Base-by-base conservation (phyloP, 2,888 invertebrate genomes). In the Synanthedon vespiformis region DNA sequence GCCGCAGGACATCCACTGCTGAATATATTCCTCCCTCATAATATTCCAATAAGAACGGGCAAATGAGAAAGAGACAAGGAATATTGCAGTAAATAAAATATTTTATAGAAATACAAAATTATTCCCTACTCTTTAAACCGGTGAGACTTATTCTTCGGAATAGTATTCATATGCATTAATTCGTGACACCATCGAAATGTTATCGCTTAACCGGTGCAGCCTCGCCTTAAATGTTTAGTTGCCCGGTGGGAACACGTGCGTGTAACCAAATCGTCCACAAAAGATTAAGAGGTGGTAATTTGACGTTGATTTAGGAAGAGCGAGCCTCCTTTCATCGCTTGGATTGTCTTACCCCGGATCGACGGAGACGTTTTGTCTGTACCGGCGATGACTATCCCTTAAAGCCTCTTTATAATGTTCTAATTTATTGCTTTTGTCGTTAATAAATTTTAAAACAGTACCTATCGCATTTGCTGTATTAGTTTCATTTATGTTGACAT, bases 231-330 rank as follows among this genome's bases (percentile, higher is more conserved):
- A 66, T 67, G 64, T 74, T 69, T 71, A 71, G 68, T 60, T 56
- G 56, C 56, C 61, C 34, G 67, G 62, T 63, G 70, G 63, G 74
- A 74, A 78, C 82, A 82, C 80, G 80, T 80, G 78, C 70, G 64
- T 80, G 85, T 78, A 86, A 87, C 81, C 76, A 67, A 80, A 85
- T 81, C 80, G 74, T 70, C 73, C 68, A 75, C 81, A 78, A 78
- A 78, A 82, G 85, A 83, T 86, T 85, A 85, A 78, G 80, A 83
- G 78, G 80, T 84, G 83, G 82, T 85, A 85, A 85, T 87, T 84
- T 85, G 86, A 86, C 86, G 66, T 85, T 86, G 86, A 86, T 85
- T 83, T 85, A 86, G 74, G 74, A 73, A 76, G 75, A 77, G 70
- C 67, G 63, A 65, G 64, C 58, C 60, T 81, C 70, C 78, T 81